Base-by-base conservation (phyloP, 2,888 invertebrate species). In the Agrotis ipsilon region DNA sequence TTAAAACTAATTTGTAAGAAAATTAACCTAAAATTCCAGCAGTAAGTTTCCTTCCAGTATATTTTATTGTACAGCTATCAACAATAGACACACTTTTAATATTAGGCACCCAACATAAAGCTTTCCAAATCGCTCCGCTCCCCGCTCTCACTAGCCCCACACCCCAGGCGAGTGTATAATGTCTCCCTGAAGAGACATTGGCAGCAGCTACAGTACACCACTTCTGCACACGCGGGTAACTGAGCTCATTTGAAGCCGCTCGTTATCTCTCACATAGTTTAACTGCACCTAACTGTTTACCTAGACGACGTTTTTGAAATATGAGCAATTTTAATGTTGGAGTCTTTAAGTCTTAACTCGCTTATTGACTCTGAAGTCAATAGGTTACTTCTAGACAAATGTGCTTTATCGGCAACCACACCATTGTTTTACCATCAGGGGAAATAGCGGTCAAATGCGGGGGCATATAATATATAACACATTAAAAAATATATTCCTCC, bases 161-260 rank as follows among this genome's bases (percentile, higher is more conserved):
- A 21, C 68, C 52, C 21, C 0, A 19, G 52, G 61, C 65, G 69
- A 84, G 76, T 76, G 76, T 81, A 75, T 84, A 84, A 83, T 82
- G 84, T 82, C 63, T 84, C 83, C 83, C 84, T 71, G 65, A 79
- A 80, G 83, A 84, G 83, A 82, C 83, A 84, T 84, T 68, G 80
- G 69, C 71, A 78, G 76, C 72, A 84, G 80, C 84, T 72, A 78
- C 70, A 70, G 73, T 80, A 78, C 80, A 83, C 83, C 72, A 78
- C 78, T 78, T 64, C 68, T 74, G 68, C 64, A 78, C 77, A 73
- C 69, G 69, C 78, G 51, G 24, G 69, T 62, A 59, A 65, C 78
- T 24, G 61, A 68, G 78, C 78, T 78, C 74, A 66, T 69, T 73
- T 69, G 78, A 66, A 77, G 69, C 69, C 62, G 58, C 78, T 78